These are phyloP conservation scores for Bos indicus DNA, from an alignment of 2,113 vertebrate species.

Conservation along the genomic window DNA sequence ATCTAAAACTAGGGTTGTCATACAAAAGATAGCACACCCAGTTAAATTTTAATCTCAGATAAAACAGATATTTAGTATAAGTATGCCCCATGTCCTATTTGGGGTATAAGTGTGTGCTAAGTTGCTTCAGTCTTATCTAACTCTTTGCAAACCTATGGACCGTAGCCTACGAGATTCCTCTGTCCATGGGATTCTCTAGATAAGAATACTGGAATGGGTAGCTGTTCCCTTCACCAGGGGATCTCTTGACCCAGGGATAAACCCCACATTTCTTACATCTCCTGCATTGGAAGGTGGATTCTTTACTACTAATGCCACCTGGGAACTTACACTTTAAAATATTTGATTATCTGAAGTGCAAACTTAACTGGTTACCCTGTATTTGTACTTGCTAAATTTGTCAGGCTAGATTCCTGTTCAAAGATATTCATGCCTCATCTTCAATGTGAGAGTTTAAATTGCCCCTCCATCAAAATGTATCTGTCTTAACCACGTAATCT, in stretches of 20 bases:
- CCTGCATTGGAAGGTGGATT: neutral
- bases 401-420: neutral
- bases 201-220: neutral
- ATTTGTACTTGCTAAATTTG: constrained; percentile 24
- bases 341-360: constrained; percentile 5
- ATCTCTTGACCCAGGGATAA: neutral
- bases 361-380: neutral
- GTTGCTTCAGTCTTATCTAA: neutral
- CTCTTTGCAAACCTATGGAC: neutral
- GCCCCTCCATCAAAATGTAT: neutral
- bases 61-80: neutral
- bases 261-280: neutral
- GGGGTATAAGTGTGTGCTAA: neutral
- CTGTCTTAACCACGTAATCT: neutral
- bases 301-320: neutral
- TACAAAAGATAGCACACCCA: neutral
- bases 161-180: neutral
- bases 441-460: neutral
- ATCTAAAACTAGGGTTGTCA: neutral
- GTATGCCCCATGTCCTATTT: neutral
- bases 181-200: neutral
- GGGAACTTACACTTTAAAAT: neutral
- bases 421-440: neutral
- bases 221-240: neutral
- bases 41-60: neutral